These are phyloP conservation scores for Luffia ferchaultella DNA, from an alignment of 2,888 invertebrate genomes.

Conservation along the genomic window DNA sequence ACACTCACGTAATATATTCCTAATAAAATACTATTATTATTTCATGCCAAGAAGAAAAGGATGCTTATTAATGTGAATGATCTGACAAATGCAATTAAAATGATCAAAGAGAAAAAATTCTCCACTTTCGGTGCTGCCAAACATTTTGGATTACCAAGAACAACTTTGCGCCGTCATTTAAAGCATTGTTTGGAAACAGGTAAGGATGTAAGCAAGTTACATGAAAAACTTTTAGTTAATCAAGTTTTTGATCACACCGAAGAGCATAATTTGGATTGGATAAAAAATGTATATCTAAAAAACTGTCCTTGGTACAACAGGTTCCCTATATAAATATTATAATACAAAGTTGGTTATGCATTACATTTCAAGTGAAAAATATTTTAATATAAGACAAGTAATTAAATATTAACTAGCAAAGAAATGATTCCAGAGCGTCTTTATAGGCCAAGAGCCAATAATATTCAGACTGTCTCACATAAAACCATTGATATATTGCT, in stretches of 20 bases:
- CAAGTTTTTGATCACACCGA: conserved; percentile 8
- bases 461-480: too few relatives aligned
- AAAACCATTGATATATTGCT: too few relatives aligned
- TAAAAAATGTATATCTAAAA: conserved; percentile 6
- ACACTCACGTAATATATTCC: conserved; percentile 1
- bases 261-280: conserved; percentile 8
- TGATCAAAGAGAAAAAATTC: conserved; percentile 13
- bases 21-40: conserved; percentile 2
- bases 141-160: conserved; percentile 14
- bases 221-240: conserved; percentile 11
- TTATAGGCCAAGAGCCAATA: too few relatives aligned
- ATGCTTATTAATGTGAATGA: conserved; percentile 11
- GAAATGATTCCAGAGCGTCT: too few relatives aligned
- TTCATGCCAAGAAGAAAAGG: conserved; percentile 8
- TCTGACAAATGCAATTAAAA: conserved; percentile 12
- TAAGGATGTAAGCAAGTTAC: conserved; percentile 13
- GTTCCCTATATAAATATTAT: neutral
- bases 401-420: too few relatives aligned
- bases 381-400: too few relatives aligned
- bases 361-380: too few relatives aligned
- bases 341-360: too few relatives aligned
- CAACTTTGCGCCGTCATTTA: conserved; percentile 11
- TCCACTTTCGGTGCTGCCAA: conserved; percentile 13
- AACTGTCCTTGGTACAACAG: conserved; percentile 5
- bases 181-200: conserved; percentile 11